Conservation (phyloP, 2,888 invertebrate genomes). For the Hetaerina titia region DNA sequence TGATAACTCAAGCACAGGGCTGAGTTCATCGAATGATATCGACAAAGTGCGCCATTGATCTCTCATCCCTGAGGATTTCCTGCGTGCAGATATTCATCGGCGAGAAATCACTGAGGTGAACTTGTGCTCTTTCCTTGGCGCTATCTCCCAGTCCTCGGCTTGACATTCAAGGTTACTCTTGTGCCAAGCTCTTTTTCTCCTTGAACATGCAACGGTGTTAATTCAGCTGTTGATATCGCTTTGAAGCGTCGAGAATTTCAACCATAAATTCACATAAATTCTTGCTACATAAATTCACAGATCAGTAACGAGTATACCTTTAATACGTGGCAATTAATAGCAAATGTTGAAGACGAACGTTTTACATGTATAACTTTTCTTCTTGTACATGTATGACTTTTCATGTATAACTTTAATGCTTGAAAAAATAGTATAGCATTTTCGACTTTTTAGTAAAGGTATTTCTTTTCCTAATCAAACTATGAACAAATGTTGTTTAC, state of each 20-base stretch:
- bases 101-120: neutral
- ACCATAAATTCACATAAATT: neutral
- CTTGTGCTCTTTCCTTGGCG: neutral
- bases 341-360: too few species aligned
- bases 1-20: neutral
- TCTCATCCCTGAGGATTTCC: neutral
- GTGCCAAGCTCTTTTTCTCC: neutral
- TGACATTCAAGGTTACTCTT: neutral
- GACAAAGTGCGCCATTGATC: neutral
- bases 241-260: neutral
- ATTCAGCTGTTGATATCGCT: neutral
- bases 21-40: neutral
- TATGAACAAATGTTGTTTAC: too few species aligned
- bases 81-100: neutral
- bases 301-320: neutral
- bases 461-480: too few species aligned
- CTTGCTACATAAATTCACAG: neutral
- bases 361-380: too few species aligned
- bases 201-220: constrained; percentile 20
- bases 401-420: too few species aligned
- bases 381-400: too few species aligned
- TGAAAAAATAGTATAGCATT: too few species aligned
- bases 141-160: neutral
- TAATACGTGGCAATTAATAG: neutral
- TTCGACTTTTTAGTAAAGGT: too few species aligned